Conservation (phyloP, 2,113 vertebrate genomes). For the Brachyhypopomus occidentalis region DNA sequence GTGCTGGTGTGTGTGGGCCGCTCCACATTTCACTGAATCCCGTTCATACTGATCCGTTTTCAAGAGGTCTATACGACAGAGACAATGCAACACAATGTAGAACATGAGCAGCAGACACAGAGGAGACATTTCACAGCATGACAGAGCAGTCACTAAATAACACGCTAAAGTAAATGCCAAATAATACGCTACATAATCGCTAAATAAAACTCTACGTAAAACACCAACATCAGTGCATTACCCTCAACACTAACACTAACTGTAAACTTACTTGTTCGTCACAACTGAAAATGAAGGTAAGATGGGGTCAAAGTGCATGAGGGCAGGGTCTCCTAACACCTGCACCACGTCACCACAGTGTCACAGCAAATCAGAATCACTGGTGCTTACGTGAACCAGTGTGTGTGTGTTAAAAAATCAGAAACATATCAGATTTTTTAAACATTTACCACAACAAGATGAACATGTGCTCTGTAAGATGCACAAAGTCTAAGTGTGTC, state of each 20-base stretch:
- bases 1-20: constrained; percentile 83
- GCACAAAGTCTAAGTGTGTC: too few relatives aligned
- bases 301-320: neutral
- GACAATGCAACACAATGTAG: constrained; percentile 84
- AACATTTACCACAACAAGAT: too few relatives aligned
- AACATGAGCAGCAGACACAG: constrained; percentile 70
- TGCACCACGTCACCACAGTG: too few relatives aligned
- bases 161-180: constrained; percentile 5
- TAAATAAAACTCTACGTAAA: neutral
- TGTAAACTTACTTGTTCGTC: neutral
- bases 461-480: too few relatives aligned
- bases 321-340: neutral
- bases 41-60: constrained; percentile 87
- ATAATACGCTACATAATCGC: constrained; percentile 31
- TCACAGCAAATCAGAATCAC: too few relatives aligned
- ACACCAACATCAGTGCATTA: neutral
- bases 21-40: constrained; percentile 82
- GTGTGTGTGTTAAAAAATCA: too few relatives aligned
- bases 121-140: constrained; percentile 57
- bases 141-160: constrained; percentile 54
- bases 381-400: too few relatives aligned
- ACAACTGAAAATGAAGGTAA: neutral
- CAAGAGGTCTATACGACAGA: constrained; percentile 93
- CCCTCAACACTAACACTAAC: neutral
- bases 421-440: too few relatives aligned